Conservation (phyloP, 2,113 vertebrate genomes). For the Antigone vipio region DNA sequence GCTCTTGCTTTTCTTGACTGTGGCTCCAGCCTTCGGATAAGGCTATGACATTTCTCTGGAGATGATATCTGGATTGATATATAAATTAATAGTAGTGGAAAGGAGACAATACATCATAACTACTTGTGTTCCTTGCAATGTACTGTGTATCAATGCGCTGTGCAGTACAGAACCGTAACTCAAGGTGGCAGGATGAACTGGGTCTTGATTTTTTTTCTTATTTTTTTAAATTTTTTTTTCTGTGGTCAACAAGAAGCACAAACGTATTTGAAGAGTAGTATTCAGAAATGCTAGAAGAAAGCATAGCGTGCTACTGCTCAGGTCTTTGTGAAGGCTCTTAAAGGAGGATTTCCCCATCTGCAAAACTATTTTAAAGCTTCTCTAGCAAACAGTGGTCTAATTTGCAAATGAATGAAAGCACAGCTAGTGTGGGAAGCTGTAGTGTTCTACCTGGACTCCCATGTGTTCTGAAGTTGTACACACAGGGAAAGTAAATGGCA, state of each 20-base stretch:
- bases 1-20: neutral
- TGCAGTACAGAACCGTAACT: neutral
- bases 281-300: neutral
- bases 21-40: neutral
- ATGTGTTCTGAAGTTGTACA: neutral
- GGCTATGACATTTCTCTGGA: neutral
- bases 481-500: neutral
- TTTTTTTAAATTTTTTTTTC: neutral
- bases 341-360: neutral
- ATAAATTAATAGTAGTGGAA: neutral
- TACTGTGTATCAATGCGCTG: neutral
- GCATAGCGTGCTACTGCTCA: neutral
- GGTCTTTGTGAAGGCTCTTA: neutral
- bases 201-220: neutral
- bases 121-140: neutral
- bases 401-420: slow-evolving; percentile 30
- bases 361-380: slow-evolving; percentile 6
- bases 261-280: neutral
- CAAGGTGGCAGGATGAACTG: slow-evolving; percentile 47
- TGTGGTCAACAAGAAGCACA: neutral
- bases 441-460: slow-evolving; percentile 3
- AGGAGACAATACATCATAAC: neutral
- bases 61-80: neutral
- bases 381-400: neutral
- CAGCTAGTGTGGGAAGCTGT: neutral